phyloP scores from a whole-genome alignment of 2,888 invertebrate species.

The Dolomedes plantarius region DNA sequence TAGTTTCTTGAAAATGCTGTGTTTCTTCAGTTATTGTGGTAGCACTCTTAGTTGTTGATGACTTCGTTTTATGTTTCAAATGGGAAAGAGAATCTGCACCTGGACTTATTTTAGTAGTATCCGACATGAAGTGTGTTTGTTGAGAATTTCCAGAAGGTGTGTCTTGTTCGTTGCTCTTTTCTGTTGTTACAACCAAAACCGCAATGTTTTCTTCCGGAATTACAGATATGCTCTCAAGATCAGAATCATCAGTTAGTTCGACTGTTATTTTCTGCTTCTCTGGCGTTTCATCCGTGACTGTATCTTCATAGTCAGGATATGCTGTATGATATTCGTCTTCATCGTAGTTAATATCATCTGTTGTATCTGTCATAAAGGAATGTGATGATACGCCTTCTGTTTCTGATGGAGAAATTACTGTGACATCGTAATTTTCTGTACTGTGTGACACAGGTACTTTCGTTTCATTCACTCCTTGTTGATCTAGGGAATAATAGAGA shows the following conservation, averaged over 20 bases:
- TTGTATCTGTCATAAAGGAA: slow-evolving; percentile 14
- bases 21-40: neutral
- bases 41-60: neutral
- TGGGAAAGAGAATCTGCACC: neutral
- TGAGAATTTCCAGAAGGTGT: neutral
- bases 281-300: neutral
- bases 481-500: slow-evolving; percentile 47
- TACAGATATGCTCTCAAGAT: slow-evolving; percentile 57
- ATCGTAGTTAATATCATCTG: neutral
- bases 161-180: slow-evolving; percentile 22
- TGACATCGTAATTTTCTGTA: slow-evolving; percentile 64
- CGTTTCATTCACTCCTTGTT: slow-evolving; percentile 24
- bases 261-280: slow-evolving; percentile 58
- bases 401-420: slow-evolving; percentile 33
- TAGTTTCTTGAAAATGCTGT: neutral
- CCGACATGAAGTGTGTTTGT: neutral
- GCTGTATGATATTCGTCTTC: slow-evolving; percentile 10
- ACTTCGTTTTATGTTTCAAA: neutral
- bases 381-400: slow-evolving; percentile 18
- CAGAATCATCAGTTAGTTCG: slow-evolving; percentile 38
- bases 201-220: slow-evolving; percentile 67
- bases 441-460: slow-evolving; percentile 53
- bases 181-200: slow-evolving; percentile 50
- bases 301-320: slow-evolving; percentile 2
- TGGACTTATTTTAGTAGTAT: neutral